A percentile compares a stretch with the other conserved stretches of the same genome.
Evolutionary conservation across 2,113 vertebrate species (phyloP).

Genomic region (Lycocorax pyrrhopterus): DNA sequence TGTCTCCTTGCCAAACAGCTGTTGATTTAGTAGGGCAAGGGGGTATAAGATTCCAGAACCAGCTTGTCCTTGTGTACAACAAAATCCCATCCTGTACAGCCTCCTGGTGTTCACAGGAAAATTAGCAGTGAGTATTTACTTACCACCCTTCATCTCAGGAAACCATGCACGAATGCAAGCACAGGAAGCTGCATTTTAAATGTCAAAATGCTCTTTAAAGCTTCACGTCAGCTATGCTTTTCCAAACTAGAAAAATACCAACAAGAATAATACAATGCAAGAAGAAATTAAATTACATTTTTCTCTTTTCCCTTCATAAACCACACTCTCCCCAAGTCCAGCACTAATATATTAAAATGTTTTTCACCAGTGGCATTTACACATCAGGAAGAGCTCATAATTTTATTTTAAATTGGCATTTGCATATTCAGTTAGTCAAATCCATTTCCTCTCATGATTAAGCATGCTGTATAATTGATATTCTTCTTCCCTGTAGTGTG

Average conservation of each 20-base stretch:
- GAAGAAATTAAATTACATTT: constrained; percentile 4
- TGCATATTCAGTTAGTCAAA: constrained; percentile 40
- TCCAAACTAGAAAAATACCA: background rate
- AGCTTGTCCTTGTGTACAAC: background rate
- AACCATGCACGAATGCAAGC: background rate
- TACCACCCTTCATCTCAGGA: background rate
- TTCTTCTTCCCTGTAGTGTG: background rate
- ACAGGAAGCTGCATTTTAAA: constrained; percentile 6
- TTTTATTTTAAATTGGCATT: constrained; percentile 2
- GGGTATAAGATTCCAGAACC: background rate
- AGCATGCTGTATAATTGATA: constrained; percentile 6
- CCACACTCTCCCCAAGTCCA: background rate
- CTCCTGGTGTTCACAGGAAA: background rate
- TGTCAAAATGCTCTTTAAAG: background rate
- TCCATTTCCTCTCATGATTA: constrained; percentile 43
- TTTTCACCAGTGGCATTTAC: background rate
- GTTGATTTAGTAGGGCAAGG: background rate
- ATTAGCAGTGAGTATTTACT: background rate
- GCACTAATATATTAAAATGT: background rate
- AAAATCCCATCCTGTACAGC: background rate
- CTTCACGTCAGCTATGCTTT: background rate
- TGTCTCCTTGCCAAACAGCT: constrained; percentile 12
- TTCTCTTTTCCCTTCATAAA: background rate
- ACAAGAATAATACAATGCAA: background rate
- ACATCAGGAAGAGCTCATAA: background rate